Evolutionary conservation across 2,797 vertebrate genomes (phyloP).

Genomic region (Neosalanx taihuensis): DNA sequence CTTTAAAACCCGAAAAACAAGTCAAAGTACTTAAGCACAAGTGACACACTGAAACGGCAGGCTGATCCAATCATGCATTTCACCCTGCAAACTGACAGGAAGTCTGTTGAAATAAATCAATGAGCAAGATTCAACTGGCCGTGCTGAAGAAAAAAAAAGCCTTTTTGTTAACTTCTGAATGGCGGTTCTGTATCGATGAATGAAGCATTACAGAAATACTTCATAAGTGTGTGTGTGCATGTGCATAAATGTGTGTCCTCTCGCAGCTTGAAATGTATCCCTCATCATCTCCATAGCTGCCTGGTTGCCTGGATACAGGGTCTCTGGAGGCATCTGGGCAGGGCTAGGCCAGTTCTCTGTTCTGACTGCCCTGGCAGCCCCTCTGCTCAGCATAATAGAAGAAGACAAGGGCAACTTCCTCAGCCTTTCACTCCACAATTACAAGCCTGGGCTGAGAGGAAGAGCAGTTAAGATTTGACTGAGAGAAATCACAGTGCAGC

Average conservation of each 20-base stretch:
- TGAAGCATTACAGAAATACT: constrained; percentile 46
- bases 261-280: constrained; percentile 54
- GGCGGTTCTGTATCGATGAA: constrained; percentile 50
- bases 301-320: constrained; percentile 69
- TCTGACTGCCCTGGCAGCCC: constrained; percentile 58
- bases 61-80: constrained; percentile 49
- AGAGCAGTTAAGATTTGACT: constrained; percentile 35
- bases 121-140: constrained; percentile 44
- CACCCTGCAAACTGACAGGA: constrained; percentile 37
- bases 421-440: constrained; percentile 45
- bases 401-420: constrained; percentile 60
- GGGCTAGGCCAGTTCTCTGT: constrained; percentile 53
- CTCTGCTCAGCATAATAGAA: constrained; percentile 56
- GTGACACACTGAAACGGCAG: constrained; percentile 38
- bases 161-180: constrained; percentile 53
- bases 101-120: constrained; percentile 48
- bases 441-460: constrained; percentile 42
- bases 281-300: constrained; percentile 59
- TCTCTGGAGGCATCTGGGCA: constrained; percentile 62
- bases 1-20: constrained; percentile 30
- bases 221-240: background rate
- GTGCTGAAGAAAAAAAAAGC: constrained; percentile 36
- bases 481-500: constrained; percentile 21
- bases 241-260: constrained; percentile 51
- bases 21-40: constrained; percentile 31